Evolutionary conservation across 2,797 vertebrate genomes (phyloP).

Genomic region (Scolopax bukidnonensis): DNA sequence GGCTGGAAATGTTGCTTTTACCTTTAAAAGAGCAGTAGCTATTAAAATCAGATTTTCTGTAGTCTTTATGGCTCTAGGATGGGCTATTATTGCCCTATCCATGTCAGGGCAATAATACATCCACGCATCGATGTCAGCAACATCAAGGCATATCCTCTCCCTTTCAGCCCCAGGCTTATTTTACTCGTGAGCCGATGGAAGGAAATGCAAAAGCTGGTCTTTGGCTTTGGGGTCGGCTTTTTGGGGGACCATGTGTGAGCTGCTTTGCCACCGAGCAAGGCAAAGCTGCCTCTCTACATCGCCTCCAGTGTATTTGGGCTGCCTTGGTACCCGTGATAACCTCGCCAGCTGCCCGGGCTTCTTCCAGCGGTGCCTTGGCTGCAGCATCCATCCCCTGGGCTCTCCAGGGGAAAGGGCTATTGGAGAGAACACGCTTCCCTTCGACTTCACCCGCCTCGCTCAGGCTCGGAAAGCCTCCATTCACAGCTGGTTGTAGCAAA

Average conservation of each 20-base stretch:
- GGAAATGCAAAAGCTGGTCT: not conserved
- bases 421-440: not conserved
- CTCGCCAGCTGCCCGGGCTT: not conserved
- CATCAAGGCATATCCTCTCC: not conserved
- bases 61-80: not conserved
- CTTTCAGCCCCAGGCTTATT: not conserved
- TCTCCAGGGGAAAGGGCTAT: not conserved
- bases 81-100: not conserved
- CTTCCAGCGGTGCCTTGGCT: not conserved
- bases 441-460: not conserved
- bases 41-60: not conserved
- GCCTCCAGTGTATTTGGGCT: not conserved
- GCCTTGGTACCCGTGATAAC: not conserved
- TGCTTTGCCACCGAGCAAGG: not conserved
- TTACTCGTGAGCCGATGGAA: not conserved
- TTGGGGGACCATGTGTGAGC: rapidly evolving
- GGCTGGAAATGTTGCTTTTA: not conserved
- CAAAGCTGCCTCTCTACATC: not conserved
- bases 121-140: not conserved
- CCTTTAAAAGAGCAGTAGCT: not conserved
- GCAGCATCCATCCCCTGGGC: not conserved
- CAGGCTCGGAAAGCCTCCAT: constrained; percentile 14
- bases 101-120: not conserved
- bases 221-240: not conserved
- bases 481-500: not conserved